Conservation (phyloP, 2,888 invertebrate genomes). For the Coleophora deauratella region DNA sequence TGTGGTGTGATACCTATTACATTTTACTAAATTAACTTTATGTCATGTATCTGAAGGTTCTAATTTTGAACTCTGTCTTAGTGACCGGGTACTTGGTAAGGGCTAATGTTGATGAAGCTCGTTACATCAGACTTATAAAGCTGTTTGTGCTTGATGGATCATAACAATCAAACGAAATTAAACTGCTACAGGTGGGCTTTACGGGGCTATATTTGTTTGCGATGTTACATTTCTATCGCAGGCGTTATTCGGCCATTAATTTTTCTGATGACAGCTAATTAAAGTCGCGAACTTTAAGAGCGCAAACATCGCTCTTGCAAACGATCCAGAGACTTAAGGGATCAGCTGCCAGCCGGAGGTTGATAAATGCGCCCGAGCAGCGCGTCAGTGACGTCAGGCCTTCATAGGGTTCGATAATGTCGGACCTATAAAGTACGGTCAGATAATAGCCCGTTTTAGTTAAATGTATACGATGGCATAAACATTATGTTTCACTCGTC, state of each 20-base stretch:
- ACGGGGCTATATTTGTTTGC: constrained; percentile 32
- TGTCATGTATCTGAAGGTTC: too few species aligned
- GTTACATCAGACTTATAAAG: too few species aligned
- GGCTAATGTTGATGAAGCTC: too few species aligned
- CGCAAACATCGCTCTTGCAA: constrained; percentile 41
- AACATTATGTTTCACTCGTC: too few species aligned
- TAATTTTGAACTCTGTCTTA: too few species aligned
- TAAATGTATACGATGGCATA: too few species aligned
- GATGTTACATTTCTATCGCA: constrained; percentile 29
- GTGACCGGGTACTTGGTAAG: too few species aligned
- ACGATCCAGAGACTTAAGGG: constrained; percentile 35
- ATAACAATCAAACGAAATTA: constrained; percentile 33
- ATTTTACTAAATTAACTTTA: too few species aligned
- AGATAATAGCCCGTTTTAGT: too few species aligned
- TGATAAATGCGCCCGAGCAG: constrained; percentile 31
- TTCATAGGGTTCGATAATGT: neutral
- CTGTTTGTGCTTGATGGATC: constrained; percentile 22
- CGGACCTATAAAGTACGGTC: too few species aligned
- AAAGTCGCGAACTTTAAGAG: constrained; percentile 35
- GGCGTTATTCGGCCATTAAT: constrained; percentile 42
- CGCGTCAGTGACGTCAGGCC: neutral
- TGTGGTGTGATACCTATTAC: too few species aligned
- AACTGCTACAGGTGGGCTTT: constrained; percentile 29
- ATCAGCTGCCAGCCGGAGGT: constrained; percentile 41
- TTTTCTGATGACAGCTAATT: constrained; percentile 44